A percentile compares a stretch with the other conserved stretches of the same genome.
Conservation (phyloP, 2,888 invertebrate genomes). For the Drosophila fungiperda region DNA sequence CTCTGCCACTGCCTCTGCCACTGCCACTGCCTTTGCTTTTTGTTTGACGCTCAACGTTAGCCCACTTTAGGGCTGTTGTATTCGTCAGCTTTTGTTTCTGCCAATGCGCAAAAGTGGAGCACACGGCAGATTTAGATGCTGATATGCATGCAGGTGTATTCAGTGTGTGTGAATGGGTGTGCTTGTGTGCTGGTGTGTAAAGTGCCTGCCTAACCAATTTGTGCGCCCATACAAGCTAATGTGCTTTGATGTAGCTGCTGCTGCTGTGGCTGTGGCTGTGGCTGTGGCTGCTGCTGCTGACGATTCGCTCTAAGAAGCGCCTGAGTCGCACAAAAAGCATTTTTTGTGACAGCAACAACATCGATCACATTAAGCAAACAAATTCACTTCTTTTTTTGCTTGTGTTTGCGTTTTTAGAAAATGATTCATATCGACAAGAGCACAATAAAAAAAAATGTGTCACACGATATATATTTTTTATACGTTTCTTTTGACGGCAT, state of each 20-base stretch:
- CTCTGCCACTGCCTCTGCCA: conserved; percentile 35
- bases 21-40: conserved; percentile 32
- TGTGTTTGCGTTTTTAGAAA: conserved; percentile 46
- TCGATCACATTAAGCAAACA: conserved; percentile 75
- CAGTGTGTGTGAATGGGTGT: conserved; percentile 21
- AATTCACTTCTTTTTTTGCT: conserved; percentile 31
- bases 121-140: conserved; percentile 73
- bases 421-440: conserved; percentile 62
- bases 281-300: conserved; percentile 55
- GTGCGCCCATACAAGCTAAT: conserved; percentile 74
- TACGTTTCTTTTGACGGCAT: conserved; percentile 31
- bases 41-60: conserved; percentile 66
- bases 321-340: conserved; percentile 43
- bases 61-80: conserved; percentile 69
- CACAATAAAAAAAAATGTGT: conserved; percentile 35
- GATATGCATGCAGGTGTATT: conserved; percentile 59
- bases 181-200: conserved; percentile 51
- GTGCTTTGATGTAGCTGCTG: conserved; percentile 74
- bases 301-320: conserved; percentile 37
- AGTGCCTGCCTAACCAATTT: conserved; percentile 77
- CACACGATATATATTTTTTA: conserved; percentile 49
- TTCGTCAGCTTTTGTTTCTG: conserved; percentile 62
- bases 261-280: conserved; percentile 33
- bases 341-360: conserved; percentile 42
- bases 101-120: conserved; percentile 63